Base-by-base conservation (phyloP, 2,888 invertebrate genomes). In the Ochlodes sylvanus region DNA sequence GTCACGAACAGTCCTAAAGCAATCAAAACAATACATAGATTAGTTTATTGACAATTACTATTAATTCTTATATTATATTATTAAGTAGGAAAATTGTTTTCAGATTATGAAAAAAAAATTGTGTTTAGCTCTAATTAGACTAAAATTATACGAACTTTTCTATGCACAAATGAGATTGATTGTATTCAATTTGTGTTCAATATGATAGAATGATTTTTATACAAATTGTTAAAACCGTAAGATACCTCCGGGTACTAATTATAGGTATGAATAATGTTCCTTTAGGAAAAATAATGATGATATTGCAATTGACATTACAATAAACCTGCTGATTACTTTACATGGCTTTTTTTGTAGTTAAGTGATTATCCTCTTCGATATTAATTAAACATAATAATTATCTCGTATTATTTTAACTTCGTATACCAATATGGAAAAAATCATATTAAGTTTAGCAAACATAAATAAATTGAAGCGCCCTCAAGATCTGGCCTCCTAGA, bases 181-280 rank as follows among this genome's bases (percentile, higher is more conserved):
- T 47, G 27, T 55, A 62, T 62, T 21, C 60, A 44, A 54, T 70
- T 72, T 27, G 50, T 50, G 65, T 62, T 68, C 62, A 57, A 55
- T 66, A 69, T 69, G 57, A 67, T 66, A 68, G 67, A 70, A 54
- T 58, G 57, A 27, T 5, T 27, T 65, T 68, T 65, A 62, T 58
- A 63, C 4, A 10, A 41, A 32, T 70, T 74, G 70, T 69, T 75
- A 64, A 70, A 75, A 76, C 76, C 75, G 72, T 77, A 63, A 71
- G 72, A 73, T 79, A 81, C 80, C 80, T 81, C 79, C 75, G 71
- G 72, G 68, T 62, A 67, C 61, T 68, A 70, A 66, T 7, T 71
- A 42, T 63, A 62, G n/a, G n/a, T n/a, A n/a, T 69, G 72, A 70
- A 69, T 75, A 69, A 64, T 68, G 73, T 73, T 74, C 69, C 69